Percentiles rank a stretch among this genome's conserved stretches.
Evolutionary conservation across 2,888 invertebrate species (phyloP).

Genomic region (Rutpela maculata): DNA sequence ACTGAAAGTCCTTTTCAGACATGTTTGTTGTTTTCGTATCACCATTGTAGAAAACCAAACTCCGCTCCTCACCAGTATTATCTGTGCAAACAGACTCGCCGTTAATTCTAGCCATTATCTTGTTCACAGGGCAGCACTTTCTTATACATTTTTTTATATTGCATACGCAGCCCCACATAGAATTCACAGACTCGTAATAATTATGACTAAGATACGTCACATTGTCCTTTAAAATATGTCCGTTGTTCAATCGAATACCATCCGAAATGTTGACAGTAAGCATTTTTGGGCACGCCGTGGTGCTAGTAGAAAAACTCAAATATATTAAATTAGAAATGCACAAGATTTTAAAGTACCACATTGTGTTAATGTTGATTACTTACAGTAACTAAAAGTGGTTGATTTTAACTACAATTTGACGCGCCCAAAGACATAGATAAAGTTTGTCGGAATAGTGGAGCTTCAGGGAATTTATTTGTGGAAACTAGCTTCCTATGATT

Average conservation of each 20-base stretch:
- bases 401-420: neutral
- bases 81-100: neutral
- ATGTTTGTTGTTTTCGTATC: neutral
- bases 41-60: neutral
- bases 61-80: neutral
- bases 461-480: neutral
- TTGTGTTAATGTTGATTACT: neutral
- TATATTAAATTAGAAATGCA: neutral
- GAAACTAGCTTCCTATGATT: neutral
- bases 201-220: neutral
- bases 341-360: neutral
- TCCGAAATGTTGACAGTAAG: conserved; percentile 23
- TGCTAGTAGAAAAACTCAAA: neutral
- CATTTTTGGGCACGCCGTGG: neutral
- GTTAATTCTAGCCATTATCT: neutral
- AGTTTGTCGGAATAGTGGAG: neutral
- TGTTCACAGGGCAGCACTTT: conserved; percentile 20
- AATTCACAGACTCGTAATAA: neutral
- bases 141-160: conserved; percentile 31
- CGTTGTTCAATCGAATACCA: neutral
- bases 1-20: neutral
- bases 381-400: neutral
- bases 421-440: neutral
- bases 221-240: conserved; percentile 11
- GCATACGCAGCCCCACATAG: conserved; percentile 19